Evolutionary conservation across 2,113 vertebrate genomes (phyloP), one percentile per base, ranked within the genome.

Genomic region (Phodopus roborovskii): DNA sequence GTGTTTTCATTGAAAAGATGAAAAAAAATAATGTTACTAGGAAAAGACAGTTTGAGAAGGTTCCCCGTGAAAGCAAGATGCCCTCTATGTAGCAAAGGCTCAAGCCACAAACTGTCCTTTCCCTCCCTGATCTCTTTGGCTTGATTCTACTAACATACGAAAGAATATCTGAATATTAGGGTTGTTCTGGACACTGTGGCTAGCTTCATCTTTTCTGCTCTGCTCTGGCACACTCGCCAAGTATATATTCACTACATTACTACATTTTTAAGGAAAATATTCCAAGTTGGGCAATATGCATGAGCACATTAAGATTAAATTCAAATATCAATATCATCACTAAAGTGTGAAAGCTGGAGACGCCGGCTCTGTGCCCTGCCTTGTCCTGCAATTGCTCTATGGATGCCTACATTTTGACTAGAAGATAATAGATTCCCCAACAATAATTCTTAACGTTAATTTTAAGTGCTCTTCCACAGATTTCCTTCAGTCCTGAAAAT

Each of bases 391-490:
- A 26, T 84, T 79, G 50, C 45, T 84, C 96, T 94, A 71, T 66
- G 85, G 93, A 92, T 94, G 45, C 94, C 68, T 96, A 93, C 90
- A 74, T 60, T 94, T 96, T 89, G n/a, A 77, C 71, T 79, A n/a
- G 82, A 96, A 58, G 74, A 91, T 92, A 95, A 96, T 39, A 73
- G 83, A 75, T 94, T 90, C 58, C 89, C 50, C 94, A 88, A 94
- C 36, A 94, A 95, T 96, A 95, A 98, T 95, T 96, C 96, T 90
- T 84, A 95, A 94, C 6, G 1, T 96, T 95, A 97, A 96, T 96
- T 96, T 96, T 97, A 97, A 96, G 81, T 79, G 68, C 73, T 95
- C 36, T 97, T 24, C 56, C 73, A 64, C 48, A 94, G 82, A 96
- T 94, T 95, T 88, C 96, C 91, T 97, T 97, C 92, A 83, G 92